Evolutionary conservation across 2,888 invertebrate genomes (phyloP), one percentile per base, ranked within the genome.

Genomic region (Leistus spinibarbis): DNA sequence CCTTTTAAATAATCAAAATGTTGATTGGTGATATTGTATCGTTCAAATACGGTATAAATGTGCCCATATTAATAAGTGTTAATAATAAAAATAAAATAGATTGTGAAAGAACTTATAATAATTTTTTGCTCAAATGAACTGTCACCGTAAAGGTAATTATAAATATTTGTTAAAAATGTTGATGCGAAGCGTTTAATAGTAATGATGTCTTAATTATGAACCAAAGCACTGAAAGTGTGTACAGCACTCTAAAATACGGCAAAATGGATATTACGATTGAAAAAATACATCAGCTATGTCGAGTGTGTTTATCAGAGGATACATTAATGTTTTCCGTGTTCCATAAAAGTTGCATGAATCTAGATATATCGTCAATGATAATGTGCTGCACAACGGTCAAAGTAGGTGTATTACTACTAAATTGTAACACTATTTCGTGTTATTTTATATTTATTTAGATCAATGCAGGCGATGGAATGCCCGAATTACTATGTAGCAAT

Each of bases 331-430:
- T 60, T 60, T 69, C 69, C 13, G 27, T 69, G 13, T 60, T 60
- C 40, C 24, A 60, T 60, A 69, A 60, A 53, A 66, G 22, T 53
- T 66, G 54, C 19, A 66, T 66, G 66, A 53, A 66, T 66, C 5
- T 53, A 60, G 54, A 40, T 24, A 40, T 69, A 24, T 57, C 40
- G 3, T n/a, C 57, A 7, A 69, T 69, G 69, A 69, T 69, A 10
- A 69, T 69, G 69, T 27, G 22, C 17, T 69, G 69, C n/a, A 60
- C 60, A 19, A 60, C 69, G 10, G 69, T 69, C 16, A 69, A 69
- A 22, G 69, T 57, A 23, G 10, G 17, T 69, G n/a, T 40, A n/a
- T n/a, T n/a, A n/a, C 5, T 13, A 13, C 40, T 5, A 10, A 40
- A 5, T 10, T 40, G 7, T 40, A 0, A 40, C 40, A 40, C 13